Conservation (phyloP, 2,888 invertebrate species). For the Ophion ellenae region DNA sequence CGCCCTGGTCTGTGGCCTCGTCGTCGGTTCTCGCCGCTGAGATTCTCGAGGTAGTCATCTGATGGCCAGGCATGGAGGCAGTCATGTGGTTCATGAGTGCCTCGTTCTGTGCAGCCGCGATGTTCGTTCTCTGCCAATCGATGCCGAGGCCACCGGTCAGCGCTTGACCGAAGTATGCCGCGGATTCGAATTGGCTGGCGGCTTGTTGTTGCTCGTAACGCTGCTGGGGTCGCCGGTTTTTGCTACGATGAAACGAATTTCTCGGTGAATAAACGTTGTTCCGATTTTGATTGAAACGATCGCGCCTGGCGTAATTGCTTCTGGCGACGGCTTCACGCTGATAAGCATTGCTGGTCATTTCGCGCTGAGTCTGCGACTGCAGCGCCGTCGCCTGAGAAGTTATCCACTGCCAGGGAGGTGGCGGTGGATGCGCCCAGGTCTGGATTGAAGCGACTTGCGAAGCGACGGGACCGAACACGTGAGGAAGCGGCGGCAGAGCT, state of each 20-base stretch:
- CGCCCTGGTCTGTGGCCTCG: conserved; percentile 75
- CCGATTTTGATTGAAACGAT: conserved; percentile 79
- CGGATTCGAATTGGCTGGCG: conserved; percentile 75
- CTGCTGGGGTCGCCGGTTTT: conserved; percentile 76
- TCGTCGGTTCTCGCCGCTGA: conserved; percentile 72
- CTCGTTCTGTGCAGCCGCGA: conserved; percentile 71
- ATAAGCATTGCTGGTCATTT: conserved; percentile 73
- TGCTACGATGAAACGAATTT: conserved; percentile 79
- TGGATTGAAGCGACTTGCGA: conserved; percentile 79
- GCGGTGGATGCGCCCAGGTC: conserved; percentile 76
- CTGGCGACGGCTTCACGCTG: conserved; percentile 78
- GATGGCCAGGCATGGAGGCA: conserved; percentile 74
- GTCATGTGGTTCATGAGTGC: conserved; percentile 77
- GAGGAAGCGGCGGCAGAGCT: conserved; percentile 78
- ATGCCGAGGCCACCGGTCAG: conserved; percentile 74
- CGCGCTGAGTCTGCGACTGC: conserved; percentile 75
- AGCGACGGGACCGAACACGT: conserved; percentile 77
- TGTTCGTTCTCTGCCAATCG: conserved; percentile 79
- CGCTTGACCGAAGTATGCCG: conserved; percentile 77
- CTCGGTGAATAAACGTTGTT: conserved; percentile 78
- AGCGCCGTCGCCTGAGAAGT: conserved; percentile 77
- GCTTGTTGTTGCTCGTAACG: conserved; percentile 74
- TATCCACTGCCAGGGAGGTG: conserved; percentile 81
- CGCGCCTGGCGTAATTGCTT: conserved; percentile 77
- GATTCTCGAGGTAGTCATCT: conserved; percentile 71